Conservation (phyloP, 2,888 invertebrate species). For the Tribolium freemani region DNA sequence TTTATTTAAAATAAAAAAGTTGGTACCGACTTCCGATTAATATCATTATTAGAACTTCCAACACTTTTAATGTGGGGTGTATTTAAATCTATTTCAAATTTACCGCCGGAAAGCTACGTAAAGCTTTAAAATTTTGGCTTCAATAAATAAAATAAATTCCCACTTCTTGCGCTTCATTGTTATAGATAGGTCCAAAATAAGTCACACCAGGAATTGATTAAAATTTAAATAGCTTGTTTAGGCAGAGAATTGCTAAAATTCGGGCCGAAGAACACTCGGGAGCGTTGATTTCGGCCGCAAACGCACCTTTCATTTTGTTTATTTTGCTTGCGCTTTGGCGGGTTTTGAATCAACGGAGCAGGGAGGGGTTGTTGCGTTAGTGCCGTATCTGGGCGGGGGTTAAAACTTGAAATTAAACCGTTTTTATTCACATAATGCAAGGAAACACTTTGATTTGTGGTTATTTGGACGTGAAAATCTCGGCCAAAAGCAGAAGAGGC, state of each 20-base stretch:
- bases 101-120: no score
- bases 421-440: slow-evolving; percentile 48
- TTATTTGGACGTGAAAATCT: slow-evolving; percentile 76
- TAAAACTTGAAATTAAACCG: neutral
- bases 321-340: slow-evolving; percentile 40
- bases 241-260: neutral
- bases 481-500: slow-evolving; percentile 73
- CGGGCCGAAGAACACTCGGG: neutral
- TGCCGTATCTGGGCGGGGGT: slow-evolving; percentile 13
- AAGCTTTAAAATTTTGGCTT: no score
- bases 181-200: no score
- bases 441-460: slow-evolving; percentile 68
- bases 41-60: no score
- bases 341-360: slow-evolving; percentile 36
- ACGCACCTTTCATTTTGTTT: neutral
- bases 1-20: no score
- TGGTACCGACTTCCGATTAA: no score
- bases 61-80: no score
- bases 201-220: no score
- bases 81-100: no score
- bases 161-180: no score
- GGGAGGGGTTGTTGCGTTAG: slow-evolving; percentile 47
- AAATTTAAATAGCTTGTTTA: no score
- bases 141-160: no score
- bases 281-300: neutral